Evolutionary conservation across 2,797 vertebrate species (phyloP).

Genomic region (Acropternis orthonyx): DNA sequence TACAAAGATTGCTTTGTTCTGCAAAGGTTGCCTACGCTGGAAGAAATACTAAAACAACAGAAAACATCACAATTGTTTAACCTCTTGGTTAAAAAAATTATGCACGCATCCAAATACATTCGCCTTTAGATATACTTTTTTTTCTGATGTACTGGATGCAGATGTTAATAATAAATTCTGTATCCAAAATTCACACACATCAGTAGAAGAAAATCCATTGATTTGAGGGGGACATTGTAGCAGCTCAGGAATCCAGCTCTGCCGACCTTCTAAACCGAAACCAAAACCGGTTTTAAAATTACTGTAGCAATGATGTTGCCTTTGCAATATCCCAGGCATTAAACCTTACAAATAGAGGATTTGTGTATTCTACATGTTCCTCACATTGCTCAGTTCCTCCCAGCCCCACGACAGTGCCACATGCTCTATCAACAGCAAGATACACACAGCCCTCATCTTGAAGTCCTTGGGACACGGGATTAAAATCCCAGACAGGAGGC

Average conservation of each 20-base stretch:
- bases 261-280: conserved; percentile 15
- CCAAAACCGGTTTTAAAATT: conserved; percentile 5
- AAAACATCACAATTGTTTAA: conserved; percentile 32
- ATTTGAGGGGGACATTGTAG: neutral
- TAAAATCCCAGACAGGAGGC: neutral
- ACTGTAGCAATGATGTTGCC: neutral
- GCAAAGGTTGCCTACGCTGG: neutral
- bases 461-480: fast-evolving
- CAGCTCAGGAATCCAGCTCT: neutral
- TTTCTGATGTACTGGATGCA: neutral
- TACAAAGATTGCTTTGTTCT: conserved; percentile 55
- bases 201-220: neutral
- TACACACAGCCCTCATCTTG: neutral
- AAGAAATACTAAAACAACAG: conserved; percentile 31
- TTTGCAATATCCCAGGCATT: neutral
- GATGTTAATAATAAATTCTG: neutral
- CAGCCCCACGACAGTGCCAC: neutral
- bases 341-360: neutral
- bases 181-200: neutral
- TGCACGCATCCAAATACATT: neutral
- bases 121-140: neutral
- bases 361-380: neutral
- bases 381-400: neutral
- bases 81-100: neutral
- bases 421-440: fast-evolving